phyloP scores from a whole-genome alignment of 1,140 invertebrate genomes.

The Archivesica marissinica region DNA sequence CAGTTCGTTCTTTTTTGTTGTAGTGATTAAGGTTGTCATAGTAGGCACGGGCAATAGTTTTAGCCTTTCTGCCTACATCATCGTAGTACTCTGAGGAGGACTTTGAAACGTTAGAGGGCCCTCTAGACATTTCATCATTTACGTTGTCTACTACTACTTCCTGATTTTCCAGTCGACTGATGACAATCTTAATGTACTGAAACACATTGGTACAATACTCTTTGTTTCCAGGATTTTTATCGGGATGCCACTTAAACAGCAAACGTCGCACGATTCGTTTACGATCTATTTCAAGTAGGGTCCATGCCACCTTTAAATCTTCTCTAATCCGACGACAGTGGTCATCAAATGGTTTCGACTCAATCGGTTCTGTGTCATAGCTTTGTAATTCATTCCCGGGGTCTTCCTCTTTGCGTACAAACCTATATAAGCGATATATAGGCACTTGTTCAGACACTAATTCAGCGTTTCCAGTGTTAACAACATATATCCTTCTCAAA shows the following conservation, averaged over 20 bases:
- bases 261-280: slow-evolving; percentile 77
- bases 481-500: neutral
- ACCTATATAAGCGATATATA: slow-evolving; percentile 71
- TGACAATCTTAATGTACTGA: slow-evolving; percentile 67
- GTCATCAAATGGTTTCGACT: slow-evolving; percentile 38
- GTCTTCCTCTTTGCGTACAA: slow-evolving; percentile 54
- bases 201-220: slow-evolving; percentile 72
- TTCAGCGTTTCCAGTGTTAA: slow-evolving; percentile 39
- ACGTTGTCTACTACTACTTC: slow-evolving; percentile 16
- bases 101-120: slow-evolving; percentile 7
- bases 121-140: slow-evolving; percentile 21
- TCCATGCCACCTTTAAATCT: slow-evolving; percentile 64
- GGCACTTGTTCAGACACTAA: slow-evolving; percentile 34
- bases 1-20: neutral
- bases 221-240: slow-evolving; percentile 78
- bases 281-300: slow-evolving; percentile 68
- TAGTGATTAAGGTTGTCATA: slow-evolving; percentile 30
- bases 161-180: slow-evolving; percentile 66
- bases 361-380: neutral
- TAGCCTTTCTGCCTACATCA: neutral
- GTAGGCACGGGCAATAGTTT: neutral
- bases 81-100: neutral
- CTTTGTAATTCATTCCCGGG: neutral
- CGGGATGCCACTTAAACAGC: slow-evolving; percentile 81
- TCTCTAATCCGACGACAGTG: slow-evolving; percentile 31